These are phyloP conservation scores for Bombus balteatus DNA, from an alignment of 1,140 invertebrate species.

Conservation along the genomic window DNA sequence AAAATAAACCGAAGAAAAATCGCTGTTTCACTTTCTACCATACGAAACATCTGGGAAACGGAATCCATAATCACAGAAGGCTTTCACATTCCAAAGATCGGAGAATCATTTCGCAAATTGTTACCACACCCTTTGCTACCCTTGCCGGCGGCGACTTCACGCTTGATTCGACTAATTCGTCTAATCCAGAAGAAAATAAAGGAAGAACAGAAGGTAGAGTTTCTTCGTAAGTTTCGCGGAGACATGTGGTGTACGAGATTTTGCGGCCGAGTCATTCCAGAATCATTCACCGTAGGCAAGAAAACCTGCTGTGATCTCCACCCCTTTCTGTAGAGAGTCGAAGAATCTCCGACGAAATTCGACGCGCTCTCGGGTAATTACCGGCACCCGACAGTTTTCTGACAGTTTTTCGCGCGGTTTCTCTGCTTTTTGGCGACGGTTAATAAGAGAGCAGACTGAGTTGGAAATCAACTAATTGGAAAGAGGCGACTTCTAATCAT, in stretches of 20 bases:
- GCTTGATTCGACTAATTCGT: constrained; percentile 72
- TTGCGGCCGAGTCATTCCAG: constrained; percentile 51
- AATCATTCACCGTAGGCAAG: constrained; percentile 25
- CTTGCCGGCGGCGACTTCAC: constrained; percentile 68
- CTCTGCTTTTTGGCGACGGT: constrained; percentile 43
- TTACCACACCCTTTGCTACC: constrained; percentile 73
- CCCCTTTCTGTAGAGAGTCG: constrained; percentile 49
- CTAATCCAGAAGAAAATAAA: constrained; percentile 21
- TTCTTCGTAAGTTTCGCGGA: constrained; percentile 31
- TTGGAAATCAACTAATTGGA: constrained; percentile 71
- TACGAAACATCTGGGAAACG: constrained; percentile 71
- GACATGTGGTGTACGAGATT: constrained; percentile 59
- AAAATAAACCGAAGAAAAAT: neutral
- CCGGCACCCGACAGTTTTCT: constrained; percentile 30
- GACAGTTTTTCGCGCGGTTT: constrained; percentile 35
- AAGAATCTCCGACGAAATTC: constrained; percentile 46
- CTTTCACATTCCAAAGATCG: constrained; percentile 45
- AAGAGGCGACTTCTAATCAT: constrained; percentile 68
- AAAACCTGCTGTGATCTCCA: constrained; percentile 54
- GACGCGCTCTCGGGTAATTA: constrained; percentile 62
- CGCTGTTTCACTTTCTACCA: neutral
- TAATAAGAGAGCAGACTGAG: constrained; percentile 66
- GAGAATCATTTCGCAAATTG: constrained; percentile 76
- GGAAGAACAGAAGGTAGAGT: neutral
- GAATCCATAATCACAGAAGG: constrained; percentile 29